phyloP scores from a whole-genome alignment of 1,140 invertebrate genomes.

The Anastatus disparis region DNA sequence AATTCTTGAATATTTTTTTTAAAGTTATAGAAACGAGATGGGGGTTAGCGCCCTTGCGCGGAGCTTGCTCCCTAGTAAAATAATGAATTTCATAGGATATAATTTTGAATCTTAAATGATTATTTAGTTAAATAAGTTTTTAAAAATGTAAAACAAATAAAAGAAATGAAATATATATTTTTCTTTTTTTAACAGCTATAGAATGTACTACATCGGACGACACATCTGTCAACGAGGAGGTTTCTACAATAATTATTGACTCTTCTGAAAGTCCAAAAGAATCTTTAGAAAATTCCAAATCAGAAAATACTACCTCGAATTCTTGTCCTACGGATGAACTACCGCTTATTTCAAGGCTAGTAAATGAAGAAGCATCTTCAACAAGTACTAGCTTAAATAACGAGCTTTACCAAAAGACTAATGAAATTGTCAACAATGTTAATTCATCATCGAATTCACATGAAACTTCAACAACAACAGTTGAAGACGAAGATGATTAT shows the following conservation, averaged over 20 bases:
- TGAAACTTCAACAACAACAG: not conserved
- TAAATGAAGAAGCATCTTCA: slow-evolving; percentile 11
- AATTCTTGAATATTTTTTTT: too few species aligned
- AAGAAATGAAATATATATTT: not conserved
- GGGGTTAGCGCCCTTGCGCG: too few species aligned
- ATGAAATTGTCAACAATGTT: not conserved
- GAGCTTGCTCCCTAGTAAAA: too few species aligned
- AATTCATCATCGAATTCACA: slow-evolving; percentile 15
- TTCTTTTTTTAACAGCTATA: slow-evolving; percentile 10
- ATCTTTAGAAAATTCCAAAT: not conserved
- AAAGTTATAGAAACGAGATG: too few species aligned
- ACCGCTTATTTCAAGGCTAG: not conserved
- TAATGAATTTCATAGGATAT: too few species aligned
- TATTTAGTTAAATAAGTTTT: too few species aligned
- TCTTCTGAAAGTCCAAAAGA: too few species aligned
- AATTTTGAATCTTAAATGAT: too few species aligned
- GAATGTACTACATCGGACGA: slow-evolving; percentile 13
- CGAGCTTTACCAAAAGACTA: not conserved
- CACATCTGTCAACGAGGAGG: not conserved
- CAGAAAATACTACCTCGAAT: slow-evolving; percentile 5
- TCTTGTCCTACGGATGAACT: not conserved
- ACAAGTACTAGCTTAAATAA: slow-evolving; percentile 13
- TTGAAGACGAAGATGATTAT: slow-evolving; percentile 13
- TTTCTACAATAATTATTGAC: not conserved
- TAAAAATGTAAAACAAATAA: too few species aligned